A percentile compares a stretch with the other conserved stretches of the same genome.
phyloP scores from a whole-genome alignment of 2,113 vertebrate species.

The Gnathonemus echidnorhynchus region DNA sequence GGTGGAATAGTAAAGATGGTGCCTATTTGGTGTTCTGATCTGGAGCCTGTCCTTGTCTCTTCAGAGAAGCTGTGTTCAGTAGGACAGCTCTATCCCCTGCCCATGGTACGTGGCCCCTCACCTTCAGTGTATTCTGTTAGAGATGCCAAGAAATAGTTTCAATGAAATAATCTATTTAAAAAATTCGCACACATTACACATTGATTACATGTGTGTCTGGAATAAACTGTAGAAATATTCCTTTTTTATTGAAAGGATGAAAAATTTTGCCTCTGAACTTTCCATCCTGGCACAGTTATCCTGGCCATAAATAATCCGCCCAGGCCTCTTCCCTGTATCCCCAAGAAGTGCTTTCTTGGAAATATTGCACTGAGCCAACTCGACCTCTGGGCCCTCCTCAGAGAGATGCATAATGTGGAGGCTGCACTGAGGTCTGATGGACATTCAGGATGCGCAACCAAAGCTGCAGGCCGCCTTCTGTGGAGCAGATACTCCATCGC shows the following conservation, averaged over 20 bases:
- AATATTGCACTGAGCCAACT: background rate
- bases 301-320: background rate
- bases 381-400: background rate
- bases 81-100: background rate
- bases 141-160: background rate
- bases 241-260: background rate
- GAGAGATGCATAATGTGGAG: background rate
- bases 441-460: background rate
- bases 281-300: background rate
- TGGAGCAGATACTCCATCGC: background rate
- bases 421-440: background rate
- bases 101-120: background rate
- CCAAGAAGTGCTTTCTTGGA: background rate
- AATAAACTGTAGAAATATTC: constrained; percentile 2
- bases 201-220: background rate
- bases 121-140: background rate
- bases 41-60: background rate
- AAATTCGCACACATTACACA: background rate
- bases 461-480: background rate
- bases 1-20: background rate
- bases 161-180: background rate
- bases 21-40: background rate
- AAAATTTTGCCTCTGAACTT: background rate
- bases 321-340: background rate
- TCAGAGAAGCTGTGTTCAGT: background rate